These are phyloP conservation scores for Enhydra lutris DNA, from an alignment of 2,113 vertebrate genomes.

Conservation along the genomic window DNA sequence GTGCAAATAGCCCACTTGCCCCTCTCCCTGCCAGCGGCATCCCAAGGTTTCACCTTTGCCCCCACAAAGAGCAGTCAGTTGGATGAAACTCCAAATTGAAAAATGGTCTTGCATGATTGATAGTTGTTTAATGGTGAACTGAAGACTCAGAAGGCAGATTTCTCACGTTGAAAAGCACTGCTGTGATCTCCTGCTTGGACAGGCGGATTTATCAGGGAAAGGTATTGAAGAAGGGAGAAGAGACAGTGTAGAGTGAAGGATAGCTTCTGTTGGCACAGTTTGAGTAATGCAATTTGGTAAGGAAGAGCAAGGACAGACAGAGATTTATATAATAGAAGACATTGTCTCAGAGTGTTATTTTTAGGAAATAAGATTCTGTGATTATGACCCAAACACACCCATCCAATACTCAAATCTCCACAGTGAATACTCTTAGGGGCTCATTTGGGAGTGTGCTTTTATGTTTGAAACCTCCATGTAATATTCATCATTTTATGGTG, in stretches of 20 bases:
- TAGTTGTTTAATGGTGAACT: neutral
- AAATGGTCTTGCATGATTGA: neutral
- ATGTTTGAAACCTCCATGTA: neutral
- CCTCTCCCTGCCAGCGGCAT: fast-evolving
- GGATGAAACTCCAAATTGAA: neutral
- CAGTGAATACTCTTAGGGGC: neutral
- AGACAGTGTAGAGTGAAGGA: neutral
- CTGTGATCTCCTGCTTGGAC: neutral
- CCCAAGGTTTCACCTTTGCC: neutral
- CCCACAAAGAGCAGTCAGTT: neutral
- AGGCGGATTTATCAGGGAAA: neutral
- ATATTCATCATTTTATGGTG: neutral
- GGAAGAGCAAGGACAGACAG: neutral
- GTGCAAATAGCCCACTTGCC: neutral
- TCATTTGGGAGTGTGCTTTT: neutral
- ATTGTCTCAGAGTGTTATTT: neutral
- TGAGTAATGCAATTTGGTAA: neutral
- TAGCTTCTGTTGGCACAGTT: neutral
- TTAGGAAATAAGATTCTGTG: neutral
- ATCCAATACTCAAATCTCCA: neutral
- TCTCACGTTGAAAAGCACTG: neutral
- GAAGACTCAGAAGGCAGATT: neutral
- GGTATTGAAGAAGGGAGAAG: neutral
- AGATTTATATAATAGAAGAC: neutral
- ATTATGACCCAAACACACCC: neutral